Evolutionary conservation across 1,140 invertebrate genomes (phyloP).

Genomic region (Drosophila guanche): DNA sequence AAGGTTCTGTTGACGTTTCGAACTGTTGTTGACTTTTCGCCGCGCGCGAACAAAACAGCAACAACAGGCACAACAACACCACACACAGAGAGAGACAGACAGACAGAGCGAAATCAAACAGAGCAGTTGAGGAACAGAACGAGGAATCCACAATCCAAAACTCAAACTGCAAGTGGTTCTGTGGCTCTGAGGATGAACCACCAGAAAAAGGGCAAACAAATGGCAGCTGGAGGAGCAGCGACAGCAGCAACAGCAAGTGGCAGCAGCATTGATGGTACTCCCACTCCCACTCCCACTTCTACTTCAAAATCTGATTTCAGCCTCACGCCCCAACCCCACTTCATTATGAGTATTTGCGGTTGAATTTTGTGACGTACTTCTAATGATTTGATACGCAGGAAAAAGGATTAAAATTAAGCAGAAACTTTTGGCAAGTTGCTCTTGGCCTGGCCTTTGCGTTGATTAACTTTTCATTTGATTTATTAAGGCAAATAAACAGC

Average conservation of each 20-base stretch:
- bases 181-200: slow-evolving; percentile 20
- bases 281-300: slow-evolving; percentile 3
- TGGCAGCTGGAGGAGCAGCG: no score
- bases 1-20: slow-evolving; percentile 83
- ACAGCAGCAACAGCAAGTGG: slow-evolving; percentile 38
- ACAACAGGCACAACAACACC: slow-evolving; percentile 12
- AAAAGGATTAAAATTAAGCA: slow-evolving; percentile 83
- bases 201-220: background rate
- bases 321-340: slow-evolving; percentile 33
- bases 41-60: slow-evolving; percentile 78
- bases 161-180: slow-evolving; percentile 72
- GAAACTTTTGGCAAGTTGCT: slow-evolving; percentile 58
- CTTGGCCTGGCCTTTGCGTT: slow-evolving; percentile 54
- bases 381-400: slow-evolving; percentile 71
- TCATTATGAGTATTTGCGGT: slow-evolving; percentile 83
- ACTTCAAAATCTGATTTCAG: background rate
- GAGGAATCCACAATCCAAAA: slow-evolving; percentile 25
- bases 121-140: slow-evolving; percentile 7
- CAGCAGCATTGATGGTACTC: slow-evolving; percentile 19
- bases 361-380: slow-evolving; percentile 60
- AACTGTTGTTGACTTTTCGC: slow-evolving; percentile 81
- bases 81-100: slow-evolving; percentile 43
- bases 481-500: slow-evolving; percentile 68
- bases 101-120: slow-evolving; percentile 46
- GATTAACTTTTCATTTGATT: slow-evolving; percentile 81